Evolutionary conservation across 2,797 vertebrate genomes (phyloP).

Genomic region (Arnoldichthys spilopterus): DNA sequence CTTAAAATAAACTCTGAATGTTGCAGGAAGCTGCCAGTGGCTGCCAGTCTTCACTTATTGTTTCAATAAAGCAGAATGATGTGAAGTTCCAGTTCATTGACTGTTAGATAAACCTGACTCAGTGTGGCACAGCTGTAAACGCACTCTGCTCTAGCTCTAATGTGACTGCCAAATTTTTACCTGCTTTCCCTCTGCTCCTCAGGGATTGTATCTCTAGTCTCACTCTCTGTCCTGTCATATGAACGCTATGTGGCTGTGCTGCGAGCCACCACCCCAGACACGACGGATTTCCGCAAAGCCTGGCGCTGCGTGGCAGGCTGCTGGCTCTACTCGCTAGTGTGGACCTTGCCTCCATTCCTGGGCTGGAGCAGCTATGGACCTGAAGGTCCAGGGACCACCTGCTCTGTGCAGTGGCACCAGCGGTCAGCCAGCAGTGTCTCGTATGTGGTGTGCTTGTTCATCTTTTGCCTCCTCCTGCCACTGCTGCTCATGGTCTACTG

Average conservation of each 20-base stretch:
- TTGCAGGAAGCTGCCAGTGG: too few species aligned
- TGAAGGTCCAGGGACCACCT: conserved; percentile 80
- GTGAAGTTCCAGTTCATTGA: too few species aligned
- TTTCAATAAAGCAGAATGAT: too few species aligned
- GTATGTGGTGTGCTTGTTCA: conserved; percentile 81
- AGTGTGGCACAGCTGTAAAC: not conserved
- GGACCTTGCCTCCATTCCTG: conserved; percentile 77
- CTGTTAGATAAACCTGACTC: too few species aligned
- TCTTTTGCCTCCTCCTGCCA: conserved; percentile 82
- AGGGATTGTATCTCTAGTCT: conserved; percentile 83
- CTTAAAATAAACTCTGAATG: too few species aligned
- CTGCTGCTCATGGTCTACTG: conserved; percentile 80
- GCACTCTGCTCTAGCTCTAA: not conserved
- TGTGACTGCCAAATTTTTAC: not conserved
- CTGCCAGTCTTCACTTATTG: too few species aligned
- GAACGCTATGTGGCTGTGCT: conserved; percentile 76
- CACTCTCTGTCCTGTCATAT: conserved; percentile 79
- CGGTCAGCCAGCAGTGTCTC: conserved; percentile 72
- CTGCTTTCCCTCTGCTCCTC: not conserved
- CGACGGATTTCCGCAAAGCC: conserved; percentile 79
- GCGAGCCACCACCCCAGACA: conserved; percentile 68
- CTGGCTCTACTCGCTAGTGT: conserved; percentile 80
- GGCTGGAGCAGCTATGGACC: conserved; percentile 84
- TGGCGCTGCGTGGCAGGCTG: conserved; percentile 76
- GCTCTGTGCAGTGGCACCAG: conserved; percentile 81